These are phyloP conservation scores for Melikaiella ostensackeni DNA, from an alignment of 2,888 invertebrate species.

Conservation along the genomic window DNA sequence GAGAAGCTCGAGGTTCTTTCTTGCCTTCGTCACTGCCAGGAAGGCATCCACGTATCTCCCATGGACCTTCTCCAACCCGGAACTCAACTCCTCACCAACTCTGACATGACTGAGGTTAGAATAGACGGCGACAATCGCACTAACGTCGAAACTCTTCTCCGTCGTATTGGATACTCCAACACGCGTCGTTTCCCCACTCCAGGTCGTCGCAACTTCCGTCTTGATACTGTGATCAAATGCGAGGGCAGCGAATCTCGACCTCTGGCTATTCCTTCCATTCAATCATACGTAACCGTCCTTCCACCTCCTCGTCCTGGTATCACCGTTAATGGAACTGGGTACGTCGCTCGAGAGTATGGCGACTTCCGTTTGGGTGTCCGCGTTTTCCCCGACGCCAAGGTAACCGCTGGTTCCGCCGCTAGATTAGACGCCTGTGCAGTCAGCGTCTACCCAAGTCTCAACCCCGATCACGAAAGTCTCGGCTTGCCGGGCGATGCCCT, in stretches of 20 bases:
- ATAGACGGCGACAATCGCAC: conserved; percentile 94
- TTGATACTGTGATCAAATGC: conserved; percentile 86
- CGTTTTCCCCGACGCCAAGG: conserved; percentile 91
- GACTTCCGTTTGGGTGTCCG: conserved; percentile 92
- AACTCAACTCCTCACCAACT: conserved; percentile 86
- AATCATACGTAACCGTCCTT: conserved; percentile 92
- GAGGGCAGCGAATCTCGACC: conserved; percentile 88
- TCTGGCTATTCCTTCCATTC: conserved; percentile 86
- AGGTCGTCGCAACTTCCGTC: conserved; percentile 91
- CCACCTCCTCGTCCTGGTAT: conserved; percentile 92
- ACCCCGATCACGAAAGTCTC: conserved; percentile 96
- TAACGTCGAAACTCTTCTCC: conserved; percentile 91
- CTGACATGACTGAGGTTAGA: conserved; percentile 91
- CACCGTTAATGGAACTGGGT: conserved; percentile 88
- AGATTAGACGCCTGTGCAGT: conserved; percentile 95
- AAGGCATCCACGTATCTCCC: conserved; percentile 83
- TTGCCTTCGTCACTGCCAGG: conserved; percentile 92
- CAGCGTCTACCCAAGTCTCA: conserved; percentile 95
- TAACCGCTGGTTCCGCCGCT: conserved; percentile 81
- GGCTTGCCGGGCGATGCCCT: conserved; percentile 86
- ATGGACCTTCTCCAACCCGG: conserved; percentile 88
- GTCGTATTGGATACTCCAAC: conserved; percentile 95
- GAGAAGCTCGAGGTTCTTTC: conserved; percentile 86
- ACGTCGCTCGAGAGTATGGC: conserved; percentile 90
- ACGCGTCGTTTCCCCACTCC: conserved; percentile 95